Conservation (phyloP, 2,888 invertebrate genomes). For the Exocentrus adspersus region DNA sequence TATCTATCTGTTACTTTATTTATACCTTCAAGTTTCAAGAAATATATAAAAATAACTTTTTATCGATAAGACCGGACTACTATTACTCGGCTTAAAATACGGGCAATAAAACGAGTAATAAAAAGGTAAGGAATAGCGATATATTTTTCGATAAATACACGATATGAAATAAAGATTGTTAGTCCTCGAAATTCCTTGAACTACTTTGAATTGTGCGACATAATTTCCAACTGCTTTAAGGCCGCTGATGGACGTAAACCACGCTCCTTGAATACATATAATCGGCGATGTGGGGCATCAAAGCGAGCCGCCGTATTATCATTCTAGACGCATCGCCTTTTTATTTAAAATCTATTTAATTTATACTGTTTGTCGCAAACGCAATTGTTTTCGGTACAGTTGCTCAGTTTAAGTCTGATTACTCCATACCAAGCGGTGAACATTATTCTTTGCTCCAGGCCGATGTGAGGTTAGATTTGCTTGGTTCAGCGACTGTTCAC, state of each 20-base stretch:
- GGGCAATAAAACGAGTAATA: conserved; percentile 12
- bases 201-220: conserved; percentile 27
- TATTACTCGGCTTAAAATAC: conserved; percentile 5
- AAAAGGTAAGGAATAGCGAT: conserved; percentile 27
- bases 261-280: conserved; percentile 28
- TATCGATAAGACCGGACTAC: conserved; percentile 8
- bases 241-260: conserved; percentile 9
- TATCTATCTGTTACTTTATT: neutral
- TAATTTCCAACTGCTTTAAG: conserved; percentile 27
- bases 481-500: too few relatives aligned
- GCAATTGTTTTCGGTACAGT: neutral
- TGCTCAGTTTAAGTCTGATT: too few relatives aligned
- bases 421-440: too few relatives aligned
- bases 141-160: conserved; percentile 33
- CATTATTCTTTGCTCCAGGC: too few relatives aligned
- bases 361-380: conserved; percentile 2
- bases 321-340: conserved; percentile 12
- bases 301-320: conserved; percentile 27
- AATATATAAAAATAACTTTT: conserved; percentile 9
- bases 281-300: conserved; percentile 16
- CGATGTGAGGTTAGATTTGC: too few relatives aligned
- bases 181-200: conserved; percentile 32
- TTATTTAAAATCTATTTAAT: conserved; percentile 26
- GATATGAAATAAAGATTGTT: conserved; percentile 37
- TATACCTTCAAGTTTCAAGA: neutral